These are phyloP conservation scores for Linnaemya tessellans DNA, from an alignment of 2,888 invertebrate genomes.

Conservation along the genomic window DNA sequence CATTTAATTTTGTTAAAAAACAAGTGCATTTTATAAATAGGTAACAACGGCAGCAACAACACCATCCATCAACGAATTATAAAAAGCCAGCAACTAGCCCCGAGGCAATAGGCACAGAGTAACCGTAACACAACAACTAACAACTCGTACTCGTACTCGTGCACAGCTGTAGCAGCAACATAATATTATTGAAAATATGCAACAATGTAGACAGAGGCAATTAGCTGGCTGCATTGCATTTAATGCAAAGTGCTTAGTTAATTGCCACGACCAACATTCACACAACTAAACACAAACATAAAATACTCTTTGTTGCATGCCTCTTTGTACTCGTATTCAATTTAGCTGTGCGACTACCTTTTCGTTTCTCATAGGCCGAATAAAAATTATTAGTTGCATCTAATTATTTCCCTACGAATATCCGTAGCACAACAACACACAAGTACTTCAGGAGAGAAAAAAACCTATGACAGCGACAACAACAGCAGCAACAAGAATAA, in stretches of 20 bases:
- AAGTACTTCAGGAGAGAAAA: not conserved
- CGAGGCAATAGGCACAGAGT: slow-evolving; percentile 28
- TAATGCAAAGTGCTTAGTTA: slow-evolving; percentile 71
- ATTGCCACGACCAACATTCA: slow-evolving; percentile 46
- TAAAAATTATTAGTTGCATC: slow-evolving; percentile 49
- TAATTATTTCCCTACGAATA: slow-evolving; percentile 41
- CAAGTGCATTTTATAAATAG: slow-evolving; percentile 61
- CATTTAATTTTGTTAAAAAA: slow-evolving; percentile 71
- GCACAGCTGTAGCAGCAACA: slow-evolving; percentile 34
- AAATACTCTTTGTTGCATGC: slow-evolving; percentile 41
- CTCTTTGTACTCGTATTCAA: not conserved
- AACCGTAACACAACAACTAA: slow-evolving; percentile 44
- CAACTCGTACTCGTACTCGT: slow-evolving; percentile 19
- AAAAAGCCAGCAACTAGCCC: slow-evolving; percentile 46
- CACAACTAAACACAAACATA: not conserved
- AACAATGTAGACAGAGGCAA: slow-evolving; percentile 66
- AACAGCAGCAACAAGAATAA: slow-evolving; percentile 9
- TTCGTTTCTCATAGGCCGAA: slow-evolving; percentile 62
- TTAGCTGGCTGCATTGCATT: slow-evolving; percentile 68
- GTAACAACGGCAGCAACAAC: slow-evolving; percentile 39
- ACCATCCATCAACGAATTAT: slow-evolving; percentile 22
- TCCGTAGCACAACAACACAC: not conserved
- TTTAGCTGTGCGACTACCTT: slow-evolving; percentile 28
- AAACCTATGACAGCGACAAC: slow-evolving; percentile 14
- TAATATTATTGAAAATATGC: slow-evolving; percentile 63